These are phyloP conservation scores for Vultur gryphus DNA, from an alignment of 2,797 vertebrate species.

Conservation along the genomic window DNA sequence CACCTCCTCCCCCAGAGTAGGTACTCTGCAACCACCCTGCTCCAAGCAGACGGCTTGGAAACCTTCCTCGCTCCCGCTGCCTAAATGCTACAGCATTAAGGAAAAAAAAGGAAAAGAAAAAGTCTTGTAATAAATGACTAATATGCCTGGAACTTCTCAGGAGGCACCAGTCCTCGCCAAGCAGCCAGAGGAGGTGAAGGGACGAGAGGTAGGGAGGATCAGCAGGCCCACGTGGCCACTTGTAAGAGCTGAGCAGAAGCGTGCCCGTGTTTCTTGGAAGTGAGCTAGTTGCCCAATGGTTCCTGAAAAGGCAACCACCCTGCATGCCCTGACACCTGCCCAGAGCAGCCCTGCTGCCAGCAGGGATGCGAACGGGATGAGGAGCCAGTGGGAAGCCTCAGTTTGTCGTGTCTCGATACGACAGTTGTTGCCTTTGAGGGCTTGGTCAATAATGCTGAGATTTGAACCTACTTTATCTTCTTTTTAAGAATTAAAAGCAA, in stretches of 20 bases:
- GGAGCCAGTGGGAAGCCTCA: not conserved
- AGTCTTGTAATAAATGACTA: constrained; percentile 43
- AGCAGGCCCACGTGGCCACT: fast-evolving
- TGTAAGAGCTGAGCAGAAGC: not conserved
- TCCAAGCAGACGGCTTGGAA: constrained; percentile 46
- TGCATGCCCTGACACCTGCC: not conserved
- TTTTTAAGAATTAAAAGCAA: not conserved
- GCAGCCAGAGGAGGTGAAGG: not conserved
- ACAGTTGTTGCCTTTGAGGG: not conserved
- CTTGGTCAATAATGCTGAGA: not conserved
- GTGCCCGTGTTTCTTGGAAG: not conserved
- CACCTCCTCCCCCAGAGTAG: not conserved
- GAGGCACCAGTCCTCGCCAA: not conserved
- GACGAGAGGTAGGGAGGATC: not conserved
- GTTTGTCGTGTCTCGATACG: not conserved
- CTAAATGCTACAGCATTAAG: not conserved
- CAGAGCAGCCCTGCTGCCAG: not conserved
- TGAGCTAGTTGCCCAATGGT: not conserved
- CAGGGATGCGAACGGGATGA: not conserved
- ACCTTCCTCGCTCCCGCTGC: constrained; percentile 18
- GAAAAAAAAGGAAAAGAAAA: constrained; percentile 33
- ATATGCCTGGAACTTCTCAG: constrained; percentile 36
- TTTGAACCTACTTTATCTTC: not conserved
- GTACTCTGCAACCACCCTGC: not conserved
- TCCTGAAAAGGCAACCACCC: constrained; percentile 25